Evolutionary conservation across 1,140 invertebrate species (phyloP).

Genomic region (Drosophila guanche): DNA sequence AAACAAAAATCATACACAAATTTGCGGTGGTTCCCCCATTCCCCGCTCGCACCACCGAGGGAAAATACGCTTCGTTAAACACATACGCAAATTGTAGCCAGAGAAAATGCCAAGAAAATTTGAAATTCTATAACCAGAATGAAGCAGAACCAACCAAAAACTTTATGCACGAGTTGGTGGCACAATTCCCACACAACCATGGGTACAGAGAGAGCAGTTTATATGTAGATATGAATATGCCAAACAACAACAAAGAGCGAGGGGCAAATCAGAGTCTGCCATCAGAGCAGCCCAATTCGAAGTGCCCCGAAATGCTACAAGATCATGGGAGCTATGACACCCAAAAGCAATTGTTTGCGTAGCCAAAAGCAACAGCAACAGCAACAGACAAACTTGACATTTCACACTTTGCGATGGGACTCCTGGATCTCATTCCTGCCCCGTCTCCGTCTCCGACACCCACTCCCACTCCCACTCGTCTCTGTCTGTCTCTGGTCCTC

Average conservation of each 20-base stretch:
- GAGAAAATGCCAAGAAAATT: slow-evolving; percentile 63
- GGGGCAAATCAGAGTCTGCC: slow-evolving; percentile 33
- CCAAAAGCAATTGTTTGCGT: slow-evolving; percentile 62
- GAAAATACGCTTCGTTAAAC: slow-evolving; percentile 68
- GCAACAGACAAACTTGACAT: slow-evolving; percentile 74
- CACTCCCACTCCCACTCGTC: neutral
- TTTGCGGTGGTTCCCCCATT: slow-evolving; percentile 53
- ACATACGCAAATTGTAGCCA: slow-evolving; percentile 69
- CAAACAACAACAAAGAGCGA: slow-evolving; percentile 14
- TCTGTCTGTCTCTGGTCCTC: slow-evolving; percentile 7
- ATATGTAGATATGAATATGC: slow-evolving; percentile 30
- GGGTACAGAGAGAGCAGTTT: too few relatives aligned
- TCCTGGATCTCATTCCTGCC: neutral
- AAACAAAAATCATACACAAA: slow-evolving; percentile 75
- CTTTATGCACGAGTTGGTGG: slow-evolving; percentile 62
- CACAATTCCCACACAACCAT: slow-evolving; percentile 23
- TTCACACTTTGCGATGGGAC: slow-evolving; percentile 42
- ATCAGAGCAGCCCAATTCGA: slow-evolving; percentile 24
- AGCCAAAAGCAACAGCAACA: slow-evolving; percentile 46
- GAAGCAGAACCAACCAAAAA: slow-evolving; percentile 13
- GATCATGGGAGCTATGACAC: slow-evolving; percentile 64
- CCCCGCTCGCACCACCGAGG: neutral
- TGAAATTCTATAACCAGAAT: slow-evolving; percentile 52
- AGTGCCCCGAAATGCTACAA: slow-evolving; percentile 48
- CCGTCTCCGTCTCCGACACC: neutral